Conservation (phyloP, 2,113 vertebrate species). For the Mystacornis crossleyi region DNA sequence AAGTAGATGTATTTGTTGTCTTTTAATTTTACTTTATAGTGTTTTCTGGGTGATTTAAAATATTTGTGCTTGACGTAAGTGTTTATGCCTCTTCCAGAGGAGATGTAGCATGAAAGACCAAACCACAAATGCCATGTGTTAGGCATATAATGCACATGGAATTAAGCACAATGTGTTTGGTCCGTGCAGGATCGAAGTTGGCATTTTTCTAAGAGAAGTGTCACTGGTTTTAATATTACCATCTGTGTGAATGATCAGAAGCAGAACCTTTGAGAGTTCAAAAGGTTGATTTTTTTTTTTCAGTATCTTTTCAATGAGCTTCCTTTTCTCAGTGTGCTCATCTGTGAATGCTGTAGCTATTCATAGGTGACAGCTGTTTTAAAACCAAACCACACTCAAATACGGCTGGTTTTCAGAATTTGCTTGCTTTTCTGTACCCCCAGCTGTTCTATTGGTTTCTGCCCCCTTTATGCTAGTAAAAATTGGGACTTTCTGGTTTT, state of each 20-base stretch:
- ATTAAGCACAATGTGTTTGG: not conserved
- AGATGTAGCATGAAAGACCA: not conserved
- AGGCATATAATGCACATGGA: not conserved
- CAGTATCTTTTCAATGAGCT: not conserved
- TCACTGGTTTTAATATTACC: not conserved
- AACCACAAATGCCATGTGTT: not conserved
- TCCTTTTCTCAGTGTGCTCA: not conserved
- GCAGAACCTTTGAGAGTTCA: not conserved
- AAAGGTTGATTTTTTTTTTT: not conserved
- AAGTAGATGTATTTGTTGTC: not conserved
- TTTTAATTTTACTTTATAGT: not conserved
- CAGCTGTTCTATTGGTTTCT: slow-evolving; percentile 7
- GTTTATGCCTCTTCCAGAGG: not conserved
- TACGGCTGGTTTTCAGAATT: not conserved
- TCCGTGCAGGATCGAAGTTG: not conserved
- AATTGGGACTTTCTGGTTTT: slow-evolving; percentile 1
- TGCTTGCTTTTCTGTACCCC: not conserved
- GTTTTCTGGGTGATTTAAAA: not conserved
- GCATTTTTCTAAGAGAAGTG: not conserved
- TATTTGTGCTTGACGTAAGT: not conserved
- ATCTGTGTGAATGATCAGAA: not conserved
- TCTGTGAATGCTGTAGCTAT: not conserved
- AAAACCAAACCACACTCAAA: not conserved
- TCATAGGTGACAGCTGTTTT: not conserved
- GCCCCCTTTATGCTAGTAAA: not conserved